Evolutionary conservation across 2,113 vertebrate genomes (phyloP).

Genomic region (Rhizomys pruinosus): DNA sequence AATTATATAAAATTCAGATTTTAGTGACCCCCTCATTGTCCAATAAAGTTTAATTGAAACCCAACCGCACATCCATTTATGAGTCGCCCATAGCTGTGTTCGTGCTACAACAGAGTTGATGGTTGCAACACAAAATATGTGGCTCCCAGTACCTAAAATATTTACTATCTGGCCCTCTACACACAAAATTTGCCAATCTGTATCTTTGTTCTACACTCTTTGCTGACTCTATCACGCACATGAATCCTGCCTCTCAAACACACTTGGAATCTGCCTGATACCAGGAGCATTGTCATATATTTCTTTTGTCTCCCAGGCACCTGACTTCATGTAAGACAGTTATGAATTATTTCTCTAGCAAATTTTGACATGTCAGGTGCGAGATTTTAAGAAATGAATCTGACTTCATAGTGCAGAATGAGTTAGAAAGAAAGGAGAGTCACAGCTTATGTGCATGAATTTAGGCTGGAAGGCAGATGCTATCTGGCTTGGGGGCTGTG

Average conservation of each 20-base stretch:
- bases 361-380: conserved; percentile 50
- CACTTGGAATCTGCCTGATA: conserved; percentile 40
- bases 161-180: conserved; percentile 19
- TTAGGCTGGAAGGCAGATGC: conserved; percentile 19
- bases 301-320: conserved; percentile 50
- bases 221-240: neutral
- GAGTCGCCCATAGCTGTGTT: neutral
- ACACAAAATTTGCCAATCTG: neutral
- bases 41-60: conserved; percentile 15
- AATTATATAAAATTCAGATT: neutral
- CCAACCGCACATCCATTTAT: neutral
- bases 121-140: neutral
- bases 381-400: conserved; percentile 59
- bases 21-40: neutral
- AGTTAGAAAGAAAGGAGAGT: neutral
- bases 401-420: conserved; percentile 36
- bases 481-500: neutral
- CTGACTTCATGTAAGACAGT: conserved; percentile 54
- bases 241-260: conserved; percentile 28
- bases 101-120: neutral
- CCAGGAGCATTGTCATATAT: neutral
- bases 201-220: neutral
- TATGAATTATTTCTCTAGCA: conserved; percentile 58
- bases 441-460: neutral
- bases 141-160: neutral